Evolutionary conservation across 2,888 invertebrate genomes (phyloP).

Genomic region (Chloroclysta siterata): DNA sequence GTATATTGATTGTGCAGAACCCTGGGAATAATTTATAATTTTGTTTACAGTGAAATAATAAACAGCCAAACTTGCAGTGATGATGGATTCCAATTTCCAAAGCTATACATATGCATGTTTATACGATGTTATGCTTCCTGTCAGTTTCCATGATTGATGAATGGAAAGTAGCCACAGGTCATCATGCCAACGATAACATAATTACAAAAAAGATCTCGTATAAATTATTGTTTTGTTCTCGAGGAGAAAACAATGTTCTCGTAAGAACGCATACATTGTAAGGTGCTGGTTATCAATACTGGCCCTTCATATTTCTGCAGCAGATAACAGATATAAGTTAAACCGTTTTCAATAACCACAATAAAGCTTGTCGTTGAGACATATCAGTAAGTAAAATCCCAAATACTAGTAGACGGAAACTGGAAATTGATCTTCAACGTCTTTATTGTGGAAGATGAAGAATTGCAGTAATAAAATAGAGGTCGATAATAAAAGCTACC

Average conservation of each 20-base stretch:
- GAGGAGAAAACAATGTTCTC: conserved; percentile 11
- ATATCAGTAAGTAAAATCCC: not conserved
- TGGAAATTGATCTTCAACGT: not conserved
- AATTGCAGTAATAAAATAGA: conserved; percentile 20
- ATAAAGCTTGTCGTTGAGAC: not conserved
- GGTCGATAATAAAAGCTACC: conserved; percentile 39
- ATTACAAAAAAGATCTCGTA: conserved; percentile 48
- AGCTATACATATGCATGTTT: conserved; percentile 14
- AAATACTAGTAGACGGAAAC: not conserved
- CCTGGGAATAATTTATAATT: conserved; percentile 35
- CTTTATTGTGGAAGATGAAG: conserved; percentile 14
- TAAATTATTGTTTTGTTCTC: conserved; percentile 22
- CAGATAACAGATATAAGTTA: conserved; percentile 7
- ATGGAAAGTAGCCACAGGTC: conserved; percentile 56
- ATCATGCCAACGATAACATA: conserved; percentile 58
- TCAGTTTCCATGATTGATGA: conserved; percentile 59
- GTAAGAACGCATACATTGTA: conserved; percentile 11
- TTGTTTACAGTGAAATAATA: conserved; percentile 28
- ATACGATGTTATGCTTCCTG: conserved; percentile 19
- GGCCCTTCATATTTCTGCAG: no score
- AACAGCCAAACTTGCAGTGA: conserved; percentile 20
- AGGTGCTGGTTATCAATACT: conserved; percentile 4
- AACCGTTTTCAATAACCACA: not conserved
- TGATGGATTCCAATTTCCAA: conserved; percentile 24
- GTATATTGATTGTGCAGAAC: conserved; percentile 31